phyloP scores from a whole-genome alignment of 2,113 vertebrate genomes.

The Hemicordylus capensis region DNA sequence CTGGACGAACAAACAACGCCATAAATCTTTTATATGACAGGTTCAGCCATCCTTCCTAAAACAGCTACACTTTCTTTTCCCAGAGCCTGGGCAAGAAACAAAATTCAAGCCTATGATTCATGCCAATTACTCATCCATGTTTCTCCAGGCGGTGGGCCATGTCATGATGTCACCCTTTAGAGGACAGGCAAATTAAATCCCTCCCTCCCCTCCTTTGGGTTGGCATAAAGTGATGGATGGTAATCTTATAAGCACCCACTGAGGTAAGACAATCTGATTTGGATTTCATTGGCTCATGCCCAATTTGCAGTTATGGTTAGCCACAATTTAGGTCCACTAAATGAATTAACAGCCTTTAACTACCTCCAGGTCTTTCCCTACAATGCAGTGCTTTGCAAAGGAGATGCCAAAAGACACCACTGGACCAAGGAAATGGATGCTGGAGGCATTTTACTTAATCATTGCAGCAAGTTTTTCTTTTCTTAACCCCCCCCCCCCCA shows the following conservation, averaged over 20 bases:
- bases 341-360: slow-evolving; percentile 34
- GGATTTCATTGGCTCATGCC: slow-evolving; percentile 33
- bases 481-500: too few relatives aligned
- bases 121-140: slow-evolving; percentile 61
- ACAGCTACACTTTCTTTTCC: neutral
- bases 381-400: slow-evolving; percentile 44
- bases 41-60: slow-evolving; percentile 16
- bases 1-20: neutral
- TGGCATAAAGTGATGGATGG: slow-evolving; percentile 47
- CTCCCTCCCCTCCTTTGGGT: slow-evolving; percentile 57
- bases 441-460: slow-evolving; percentile 25
- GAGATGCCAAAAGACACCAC: slow-evolving; percentile 31
- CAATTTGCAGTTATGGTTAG: slow-evolving; percentile 56
- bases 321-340: slow-evolving; percentile 59
- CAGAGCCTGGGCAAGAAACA: neutral
- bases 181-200: slow-evolving; percentile 54
- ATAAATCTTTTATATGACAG: slow-evolving; percentile 13
- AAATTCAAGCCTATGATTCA: slow-evolving; percentile 54
- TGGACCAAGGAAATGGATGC: slow-evolving; percentile 37
- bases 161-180: slow-evolving; percentile 48
- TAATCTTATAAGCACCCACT: slow-evolving; percentile 43
- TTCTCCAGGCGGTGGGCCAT: slow-evolving; percentile 31
- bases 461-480: neutral
- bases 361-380: slow-evolving; percentile 53
- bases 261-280: slow-evolving; percentile 42